Evolutionary conservation across 2,797 vertebrate genomes (phyloP).

Genomic region (Diplodus puntazzo): DNA sequence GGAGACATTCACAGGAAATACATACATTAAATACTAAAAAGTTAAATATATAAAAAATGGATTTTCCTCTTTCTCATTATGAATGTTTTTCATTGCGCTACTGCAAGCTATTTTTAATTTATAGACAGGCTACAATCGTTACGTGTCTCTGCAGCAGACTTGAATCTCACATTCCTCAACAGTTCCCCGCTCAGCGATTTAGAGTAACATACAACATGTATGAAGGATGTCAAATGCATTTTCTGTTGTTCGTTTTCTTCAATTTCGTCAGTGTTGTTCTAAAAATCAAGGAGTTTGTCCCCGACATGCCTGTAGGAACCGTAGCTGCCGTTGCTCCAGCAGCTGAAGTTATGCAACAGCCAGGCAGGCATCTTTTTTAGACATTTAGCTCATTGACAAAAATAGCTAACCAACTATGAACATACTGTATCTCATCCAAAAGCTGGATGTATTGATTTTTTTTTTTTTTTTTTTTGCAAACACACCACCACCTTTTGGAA

Average conservation of each 20-base stretch:
- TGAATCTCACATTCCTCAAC: neutral
- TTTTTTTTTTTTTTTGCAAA: neutral
- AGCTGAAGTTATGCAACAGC: conserved; percentile 22
- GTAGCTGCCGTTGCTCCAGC: conserved; percentile 18
- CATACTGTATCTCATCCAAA: conserved; percentile 6
- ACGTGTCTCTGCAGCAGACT: neutral
- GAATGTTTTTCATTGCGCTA: conserved; percentile 13
- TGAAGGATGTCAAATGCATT: neutral
- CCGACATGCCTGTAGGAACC: conserved; percentile 25
- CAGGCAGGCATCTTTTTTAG: conserved; percentile 24
- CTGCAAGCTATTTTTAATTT: conserved; percentile 20
- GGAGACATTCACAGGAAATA: conserved; percentile 22
- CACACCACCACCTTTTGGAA: neutral
- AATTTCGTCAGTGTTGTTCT: conserved; percentile 15
- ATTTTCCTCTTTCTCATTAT: conserved; percentile 6
- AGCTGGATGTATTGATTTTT: conserved; percentile 1
- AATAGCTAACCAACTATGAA: conserved; percentile 32
- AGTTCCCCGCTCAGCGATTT: neutral
- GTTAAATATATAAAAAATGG: conserved; percentile 6
- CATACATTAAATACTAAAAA: conserved; percentile 3
- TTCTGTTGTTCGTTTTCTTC: conserved; percentile 17
- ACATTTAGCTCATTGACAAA: conserved; percentile 48
- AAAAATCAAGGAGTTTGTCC: conserved; percentile 23
- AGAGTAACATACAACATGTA: neutral
- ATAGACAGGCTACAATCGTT: conserved; percentile 6